Percentiles rank a stretch among this genome's conserved stretches.
phyloP scores from a whole-genome alignment of 2,888 invertebrate genomes.

The Lochmaea capreae region DNA sequence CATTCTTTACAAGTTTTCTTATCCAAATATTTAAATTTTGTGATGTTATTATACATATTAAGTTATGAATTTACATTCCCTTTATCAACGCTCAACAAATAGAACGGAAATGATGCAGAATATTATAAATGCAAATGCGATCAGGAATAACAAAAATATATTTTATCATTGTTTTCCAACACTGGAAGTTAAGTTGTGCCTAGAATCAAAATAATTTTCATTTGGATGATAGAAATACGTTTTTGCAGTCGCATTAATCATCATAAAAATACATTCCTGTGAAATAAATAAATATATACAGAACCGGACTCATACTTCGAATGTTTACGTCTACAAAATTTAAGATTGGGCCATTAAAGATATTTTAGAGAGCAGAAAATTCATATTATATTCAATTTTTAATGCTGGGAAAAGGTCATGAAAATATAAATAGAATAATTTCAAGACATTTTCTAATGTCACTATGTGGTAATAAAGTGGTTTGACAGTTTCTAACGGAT shows the following conservation, averaged over 20 bases:
- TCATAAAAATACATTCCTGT: background rate
- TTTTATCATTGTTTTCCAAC: background rate
- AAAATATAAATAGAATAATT: no score
- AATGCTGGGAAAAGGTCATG: no score
- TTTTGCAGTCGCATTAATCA: background rate
- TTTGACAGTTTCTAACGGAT: no score
- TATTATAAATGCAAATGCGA: background rate
- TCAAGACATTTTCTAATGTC: no score
- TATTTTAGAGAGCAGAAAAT: no score
- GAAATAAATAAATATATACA: background rate
- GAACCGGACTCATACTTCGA: background rate
- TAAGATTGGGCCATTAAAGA: no score
- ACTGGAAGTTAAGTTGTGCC: background rate
- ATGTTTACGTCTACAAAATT: no score
- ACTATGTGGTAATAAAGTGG: no score
- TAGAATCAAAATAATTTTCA: constrained; percentile 1
- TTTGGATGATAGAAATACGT: background rate
- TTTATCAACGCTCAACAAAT: background rate
- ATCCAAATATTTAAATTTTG: background rate
- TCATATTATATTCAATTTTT: no score
- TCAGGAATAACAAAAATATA: background rate
- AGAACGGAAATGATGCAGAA: background rate
- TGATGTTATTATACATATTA: constrained; percentile 3
- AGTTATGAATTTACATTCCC: background rate
- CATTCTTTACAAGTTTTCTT: background rate